These are phyloP conservation scores for Danio albolineatus DNA, from an alignment of 2,797 vertebrate species.

Conservation along the genomic window DNA sequence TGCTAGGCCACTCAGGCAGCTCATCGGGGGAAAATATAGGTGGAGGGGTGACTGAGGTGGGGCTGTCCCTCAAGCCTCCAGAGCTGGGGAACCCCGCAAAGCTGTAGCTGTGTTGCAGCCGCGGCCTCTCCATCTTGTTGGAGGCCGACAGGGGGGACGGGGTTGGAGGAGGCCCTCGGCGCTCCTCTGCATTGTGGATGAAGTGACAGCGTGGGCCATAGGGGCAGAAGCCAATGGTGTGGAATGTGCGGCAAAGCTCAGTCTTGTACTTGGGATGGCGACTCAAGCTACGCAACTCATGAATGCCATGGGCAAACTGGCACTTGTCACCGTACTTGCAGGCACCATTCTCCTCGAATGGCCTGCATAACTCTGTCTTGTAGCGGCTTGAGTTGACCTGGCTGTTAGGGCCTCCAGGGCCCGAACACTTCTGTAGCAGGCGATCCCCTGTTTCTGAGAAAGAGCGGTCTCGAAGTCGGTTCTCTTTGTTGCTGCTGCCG, in stretches of 20 bases:
- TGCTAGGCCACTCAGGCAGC: constrained; percentile 89
- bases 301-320: constrained; percentile 92
- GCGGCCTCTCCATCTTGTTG: constrained; percentile 85
- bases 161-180: constrained; percentile 83
- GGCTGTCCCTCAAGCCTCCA: constrained; percentile 91
- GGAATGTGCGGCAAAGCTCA: constrained; percentile 94
- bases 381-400: constrained; percentile 95
- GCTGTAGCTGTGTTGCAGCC: constrained; percentile 98
- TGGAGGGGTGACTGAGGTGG: constrained; percentile 94
- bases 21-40: constrained; percentile 94
- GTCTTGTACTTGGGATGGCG: constrained; percentile 96
- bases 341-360: constrained; percentile 91
- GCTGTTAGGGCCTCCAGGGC: constrained; percentile 74
- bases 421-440: constrained; percentile 85
- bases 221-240: constrained; percentile 95
- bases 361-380: constrained; percentile 93
- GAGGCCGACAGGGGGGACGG: constrained; percentile 76
- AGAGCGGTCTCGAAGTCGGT: constrained; percentile 93
- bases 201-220: constrained; percentile 94
- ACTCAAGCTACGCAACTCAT: constrained; percentile 91
- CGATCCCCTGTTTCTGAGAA: constrained; percentile 95
- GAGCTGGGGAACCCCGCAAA: constrained; percentile 92
- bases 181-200: constrained; percentile 93
- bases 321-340: constrained; percentile 95
- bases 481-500: constrained; percentile 88